A percentile compares a stretch with the other conserved stretches of the same genome.
These are phyloP conservation scores for Metridium senile DNA, from an alignment of 92 coral and sea anemone genomes.

Conservation along the genomic window DNA sequence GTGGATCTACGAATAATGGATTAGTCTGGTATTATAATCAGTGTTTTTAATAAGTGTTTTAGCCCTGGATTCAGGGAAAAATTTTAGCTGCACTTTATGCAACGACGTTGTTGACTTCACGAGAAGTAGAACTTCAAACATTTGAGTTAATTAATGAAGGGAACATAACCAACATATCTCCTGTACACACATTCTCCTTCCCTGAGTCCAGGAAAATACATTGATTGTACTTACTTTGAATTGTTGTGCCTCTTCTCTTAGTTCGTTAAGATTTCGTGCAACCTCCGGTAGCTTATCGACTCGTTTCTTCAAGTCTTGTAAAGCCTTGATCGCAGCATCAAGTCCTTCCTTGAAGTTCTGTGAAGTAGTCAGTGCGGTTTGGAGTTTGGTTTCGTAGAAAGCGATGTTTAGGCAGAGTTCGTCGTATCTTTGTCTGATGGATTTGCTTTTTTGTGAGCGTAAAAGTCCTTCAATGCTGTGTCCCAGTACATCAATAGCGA, in stretches of 20 bases:
- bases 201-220: too few relatives aligned
- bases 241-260: constrained; percentile 84
- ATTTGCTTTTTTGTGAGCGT: constrained; percentile 69
- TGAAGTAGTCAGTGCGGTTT: constrained; percentile 79
- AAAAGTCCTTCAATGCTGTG: constrained; percentile 86
- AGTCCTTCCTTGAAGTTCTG: constrained; percentile 94
- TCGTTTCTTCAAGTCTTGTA: constrained; percentile 82
- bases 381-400: constrained; percentile 83
- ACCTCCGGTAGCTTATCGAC: constrained; percentile 84
- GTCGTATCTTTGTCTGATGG: constrained; percentile 90
- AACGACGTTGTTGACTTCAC: too few relatives aligned
- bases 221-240: constrained; percentile 95
- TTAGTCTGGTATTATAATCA: too few relatives aligned
- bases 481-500: constrained; percentile 85
- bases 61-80: too few relatives aligned
- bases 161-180: too few relatives aligned
- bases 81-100: too few relatives aligned
- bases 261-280: constrained; percentile 76
- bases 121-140: too few relatives aligned
- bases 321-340: constrained; percentile 73
- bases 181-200: too few relatives aligned
- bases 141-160: too few relatives aligned
- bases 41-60: too few relatives aligned
- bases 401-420: constrained; percentile 83
- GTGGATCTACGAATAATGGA: too few relatives aligned